Conservation (phyloP, 2,888 invertebrate genomes). For the Megamerina dolium region DNA sequence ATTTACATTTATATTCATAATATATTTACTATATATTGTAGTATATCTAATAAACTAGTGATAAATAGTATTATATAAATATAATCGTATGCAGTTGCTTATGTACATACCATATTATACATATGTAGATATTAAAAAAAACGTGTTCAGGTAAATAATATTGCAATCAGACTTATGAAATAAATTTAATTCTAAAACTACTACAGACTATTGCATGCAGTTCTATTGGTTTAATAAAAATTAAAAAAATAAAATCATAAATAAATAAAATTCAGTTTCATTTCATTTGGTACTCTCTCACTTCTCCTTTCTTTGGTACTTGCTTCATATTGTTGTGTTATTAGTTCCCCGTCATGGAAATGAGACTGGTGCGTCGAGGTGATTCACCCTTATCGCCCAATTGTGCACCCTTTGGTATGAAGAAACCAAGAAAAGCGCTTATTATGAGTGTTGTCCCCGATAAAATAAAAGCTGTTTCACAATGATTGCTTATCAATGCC, state of each 20-base stretch:
- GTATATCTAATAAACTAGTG: no score
- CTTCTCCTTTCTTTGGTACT: no score
- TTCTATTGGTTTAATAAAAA: no score
- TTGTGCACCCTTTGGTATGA: conserved; percentile 28
- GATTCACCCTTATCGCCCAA: conserved; percentile 7
- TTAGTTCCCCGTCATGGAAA: conserved; percentile 38
- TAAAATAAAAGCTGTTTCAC: conserved; percentile 48
- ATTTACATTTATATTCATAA: no score
- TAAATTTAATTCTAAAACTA: not conserved
- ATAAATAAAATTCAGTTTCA: no score
- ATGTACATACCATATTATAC: not conserved
- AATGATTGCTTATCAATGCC: conserved; percentile 47
- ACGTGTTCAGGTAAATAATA: no score
- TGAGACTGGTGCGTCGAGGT: conserved; percentile 27
- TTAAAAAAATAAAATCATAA: no score
- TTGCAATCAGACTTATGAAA: conserved; percentile 15
- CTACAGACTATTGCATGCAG: conserved; percentile 6
- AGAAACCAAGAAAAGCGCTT: conserved; percentile 31
- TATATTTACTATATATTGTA: no score
- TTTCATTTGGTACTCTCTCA: no score
- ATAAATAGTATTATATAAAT: no score
- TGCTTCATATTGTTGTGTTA: no score
- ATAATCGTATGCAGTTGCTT: no score
- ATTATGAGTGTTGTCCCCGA: conserved; percentile 31
- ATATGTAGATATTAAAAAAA: conserved; percentile 4